Evolutionary conservation across 1,140 invertebrate genomes (phyloP).

Genomic region (Aphelinus atriplicis): DNA sequence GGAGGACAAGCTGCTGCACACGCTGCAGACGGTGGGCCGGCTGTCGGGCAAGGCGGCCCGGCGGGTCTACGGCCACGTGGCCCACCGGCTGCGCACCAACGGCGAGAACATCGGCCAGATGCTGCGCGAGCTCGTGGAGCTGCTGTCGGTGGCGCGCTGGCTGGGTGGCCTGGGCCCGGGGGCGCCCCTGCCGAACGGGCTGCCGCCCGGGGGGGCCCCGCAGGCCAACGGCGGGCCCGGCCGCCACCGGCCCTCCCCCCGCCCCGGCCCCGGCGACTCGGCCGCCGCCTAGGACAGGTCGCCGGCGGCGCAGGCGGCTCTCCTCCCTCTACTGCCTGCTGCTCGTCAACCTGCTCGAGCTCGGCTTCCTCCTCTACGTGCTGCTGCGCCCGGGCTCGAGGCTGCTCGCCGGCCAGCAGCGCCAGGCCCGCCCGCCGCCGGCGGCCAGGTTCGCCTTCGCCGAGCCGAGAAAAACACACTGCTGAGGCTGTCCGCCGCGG

Average conservation of each 20-base stretch:
- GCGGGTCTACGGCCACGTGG: slow-evolving; percentile 73
- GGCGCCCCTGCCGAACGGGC: neutral
- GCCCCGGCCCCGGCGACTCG: too few species aligned
- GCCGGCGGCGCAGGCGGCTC: neutral
- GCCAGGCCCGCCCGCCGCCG: neutral
- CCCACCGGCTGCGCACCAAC: slow-evolving; percentile 69
- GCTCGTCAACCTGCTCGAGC: neutral
- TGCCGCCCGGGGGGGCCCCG: neutral
- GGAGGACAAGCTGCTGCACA: slow-evolving; percentile 74
- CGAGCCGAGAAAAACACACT: too few species aligned
- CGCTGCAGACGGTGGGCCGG: slow-evolving; percentile 75
- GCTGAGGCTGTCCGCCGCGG: too few species aligned
- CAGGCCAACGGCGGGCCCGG: neutral
- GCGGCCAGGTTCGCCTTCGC: too few species aligned
- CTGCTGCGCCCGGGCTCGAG: neutral
- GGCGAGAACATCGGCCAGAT: slow-evolving; percentile 72
- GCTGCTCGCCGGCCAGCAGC: neutral
- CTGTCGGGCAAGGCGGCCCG: slow-evolving; percentile 76
- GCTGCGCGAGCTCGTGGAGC: slow-evolving; percentile 70
- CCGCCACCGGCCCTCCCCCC: neutral
- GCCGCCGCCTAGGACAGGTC: too few species aligned
- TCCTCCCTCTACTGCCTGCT: slow-evolving; percentile 3
- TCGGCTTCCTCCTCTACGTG: slow-evolving; percentile 4
- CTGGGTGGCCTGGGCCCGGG: slow-evolving; percentile 62
- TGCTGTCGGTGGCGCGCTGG: slow-evolving; percentile 70